Conservation (phyloP, 1,140 invertebrate genomes). For the Hyposmocoma kahamanoa region DNA sequence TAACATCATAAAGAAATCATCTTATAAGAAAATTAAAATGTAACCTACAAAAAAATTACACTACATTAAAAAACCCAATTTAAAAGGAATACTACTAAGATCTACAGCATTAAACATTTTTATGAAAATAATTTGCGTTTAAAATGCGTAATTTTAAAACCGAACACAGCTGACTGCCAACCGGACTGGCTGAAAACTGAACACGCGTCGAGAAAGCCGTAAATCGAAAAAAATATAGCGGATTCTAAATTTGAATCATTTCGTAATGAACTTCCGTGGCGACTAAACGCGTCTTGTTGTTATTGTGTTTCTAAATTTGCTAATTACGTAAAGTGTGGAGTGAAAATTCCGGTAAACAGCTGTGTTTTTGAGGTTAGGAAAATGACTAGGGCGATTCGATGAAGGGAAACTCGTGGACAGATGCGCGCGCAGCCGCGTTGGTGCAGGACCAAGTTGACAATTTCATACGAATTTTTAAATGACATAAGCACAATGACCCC, state of each 20-base stretch:
- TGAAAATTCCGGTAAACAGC: constrained; percentile 38
- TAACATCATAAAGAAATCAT: not conserved
- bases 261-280: constrained; percentile 47
- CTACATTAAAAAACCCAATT: constrained; percentile 4
- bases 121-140: constrained; percentile 4
- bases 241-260: constrained; percentile 65
- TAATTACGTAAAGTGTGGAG: not conserved
- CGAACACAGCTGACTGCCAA: constrained; percentile 30
- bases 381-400: constrained; percentile 56
- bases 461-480: not conserved
- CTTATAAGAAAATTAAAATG: constrained; percentile 10
- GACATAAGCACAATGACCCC: not conserved
- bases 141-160: no score
- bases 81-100: constrained; percentile 10
- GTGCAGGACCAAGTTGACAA: constrained; percentile 18
- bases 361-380: constrained; percentile 63
- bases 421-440: constrained; percentile 62
- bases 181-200: constrained; percentile 54
- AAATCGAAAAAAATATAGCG: constrained; percentile 48
- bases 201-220: constrained; percentile 54
- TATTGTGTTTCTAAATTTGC: not conserved
- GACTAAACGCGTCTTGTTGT: constrained; percentile 34
- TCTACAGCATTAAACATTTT: constrained; percentile 7
- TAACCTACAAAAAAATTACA: constrained; percentile 19
- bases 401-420: constrained; percentile 17